phyloP scores from a whole-genome alignment of 1,140 invertebrate genomes.

The Coenobita brevimanus region DNA sequence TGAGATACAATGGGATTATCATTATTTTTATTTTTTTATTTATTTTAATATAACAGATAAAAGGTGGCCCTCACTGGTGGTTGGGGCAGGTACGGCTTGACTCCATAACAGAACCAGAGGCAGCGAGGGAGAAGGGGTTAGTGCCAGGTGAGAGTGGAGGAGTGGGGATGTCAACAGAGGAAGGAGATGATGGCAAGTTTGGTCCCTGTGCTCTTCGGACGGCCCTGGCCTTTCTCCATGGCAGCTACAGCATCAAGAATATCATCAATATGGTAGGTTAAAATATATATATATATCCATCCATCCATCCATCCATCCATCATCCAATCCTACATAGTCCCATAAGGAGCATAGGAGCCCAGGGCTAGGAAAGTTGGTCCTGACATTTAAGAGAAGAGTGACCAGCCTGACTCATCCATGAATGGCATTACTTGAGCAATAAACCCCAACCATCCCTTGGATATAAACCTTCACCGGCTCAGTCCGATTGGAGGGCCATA shows the following conservation, averaged over 20 bases:
- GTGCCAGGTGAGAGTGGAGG: not conserved
- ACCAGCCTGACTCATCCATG: too few relatives aligned
- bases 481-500: too few relatives aligned
- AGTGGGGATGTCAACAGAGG: not conserved
- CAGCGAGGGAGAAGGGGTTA: not conserved
- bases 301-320: too few relatives aligned
- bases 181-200: constrained; percentile 41
- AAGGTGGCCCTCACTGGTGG: constrained; percentile 53
- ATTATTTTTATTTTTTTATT: not conserved
- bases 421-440: too few relatives aligned
- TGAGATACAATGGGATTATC: too few relatives aligned
- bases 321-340: too few relatives aligned
- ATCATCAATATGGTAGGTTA: constrained; percentile 51
- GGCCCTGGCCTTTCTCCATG: constrained; percentile 39
- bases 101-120: not conserved
- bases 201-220: constrained; percentile 31
- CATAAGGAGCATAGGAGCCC: too few relatives aligned
- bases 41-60: not conserved
- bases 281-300: too few relatives aligned
- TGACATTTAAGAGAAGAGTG: too few relatives aligned
- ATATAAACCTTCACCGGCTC: too few relatives aligned
- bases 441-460: too few relatives aligned
- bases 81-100: constrained; percentile 30
- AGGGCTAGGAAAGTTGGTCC: too few relatives aligned
- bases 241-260: constrained; percentile 47